phyloP scores from a whole-genome alignment of 1,140 invertebrate genomes.

The Acyrthosiphon pisum region DNA sequence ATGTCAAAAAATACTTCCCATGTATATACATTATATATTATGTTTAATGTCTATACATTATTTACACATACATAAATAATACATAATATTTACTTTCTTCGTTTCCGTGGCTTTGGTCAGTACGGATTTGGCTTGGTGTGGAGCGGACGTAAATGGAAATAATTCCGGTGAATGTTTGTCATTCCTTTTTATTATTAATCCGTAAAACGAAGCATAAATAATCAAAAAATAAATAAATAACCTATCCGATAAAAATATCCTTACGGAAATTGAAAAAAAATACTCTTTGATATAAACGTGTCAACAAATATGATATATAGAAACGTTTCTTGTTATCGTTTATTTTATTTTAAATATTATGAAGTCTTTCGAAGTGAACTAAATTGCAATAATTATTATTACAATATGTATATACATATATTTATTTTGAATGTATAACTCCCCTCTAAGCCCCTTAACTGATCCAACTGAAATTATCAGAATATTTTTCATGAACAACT shows the following conservation, averaged over 20 bases:
- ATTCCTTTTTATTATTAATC: neutral
- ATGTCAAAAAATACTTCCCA: neutral
- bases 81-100: neutral
- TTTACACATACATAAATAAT: neutral
- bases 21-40: neutral
- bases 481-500: neutral
- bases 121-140: neutral
- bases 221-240: neutral
- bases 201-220: conserved; percentile 17
- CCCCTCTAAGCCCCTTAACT: neutral
- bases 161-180: neutral
- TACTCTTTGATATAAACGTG: neutral
- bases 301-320: neutral
- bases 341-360: neutral
- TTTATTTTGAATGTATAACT: neutral
- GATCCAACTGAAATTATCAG: neutral
- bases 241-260: neutral
- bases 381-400: neutral
- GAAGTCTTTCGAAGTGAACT: neutral
- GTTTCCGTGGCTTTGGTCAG: neutral
- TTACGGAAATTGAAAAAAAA: conserved; percentile 39
- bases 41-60: neutral
- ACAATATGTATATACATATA: neutral
- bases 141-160: neutral
- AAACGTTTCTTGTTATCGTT: neutral